Base-by-base conservation (phyloP, 2,888 invertebrate genomes). In the Anoncus sp. region DNA sequence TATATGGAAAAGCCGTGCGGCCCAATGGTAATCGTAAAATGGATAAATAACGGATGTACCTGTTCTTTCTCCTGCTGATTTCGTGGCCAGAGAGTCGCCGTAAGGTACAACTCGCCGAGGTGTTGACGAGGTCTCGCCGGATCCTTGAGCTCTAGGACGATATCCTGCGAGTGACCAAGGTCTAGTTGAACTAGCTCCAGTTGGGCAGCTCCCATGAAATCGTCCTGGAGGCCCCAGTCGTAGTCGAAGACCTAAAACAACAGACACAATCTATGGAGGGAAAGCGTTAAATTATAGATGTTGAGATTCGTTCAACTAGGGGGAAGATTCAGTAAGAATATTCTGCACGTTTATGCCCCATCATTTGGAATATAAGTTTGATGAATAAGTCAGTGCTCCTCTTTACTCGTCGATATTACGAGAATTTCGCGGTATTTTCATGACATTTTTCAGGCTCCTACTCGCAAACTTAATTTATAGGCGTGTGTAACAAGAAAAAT, bases 191-290 rank as follows among this genome's bases (percentile, higher is more conserved):
- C 96, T 69, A 99, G 93, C 90, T 98, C 97, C 83, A 99, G 91
- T 81, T 94, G 94, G 7, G 97, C 96, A 65, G 96, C 94, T 1
- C 99, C 99, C 98, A 99, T 99, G 90, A 98, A 98, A 92, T 99
- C 99, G 90, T 99, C 99, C 92, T 97, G 95, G 51, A 98, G 94
- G 35, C 98, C 98, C 96, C 98, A 98, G 90, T 99, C 99, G 91
- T 98, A 98, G 92, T 99, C 99, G 90, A 97, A 99, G 6, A 99
- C 96, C 96, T 96, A 89, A 4, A 85, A 84, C 43, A 49, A 27
- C 3, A 9, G 43, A 45, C 16, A 40, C 5, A 40, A 66, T 40
- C 18, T 20, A 53, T 40, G 10, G 18, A 18, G 31, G 20, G 24
- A 43, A 65, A 59, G 22, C 31, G 31, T 31, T 31, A 14, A 18